Evolutionary conservation across 1,140 invertebrate genomes (phyloP), one percentile per base, ranked within the genome.

Genomic region (Brachystomella parvula): DNA sequence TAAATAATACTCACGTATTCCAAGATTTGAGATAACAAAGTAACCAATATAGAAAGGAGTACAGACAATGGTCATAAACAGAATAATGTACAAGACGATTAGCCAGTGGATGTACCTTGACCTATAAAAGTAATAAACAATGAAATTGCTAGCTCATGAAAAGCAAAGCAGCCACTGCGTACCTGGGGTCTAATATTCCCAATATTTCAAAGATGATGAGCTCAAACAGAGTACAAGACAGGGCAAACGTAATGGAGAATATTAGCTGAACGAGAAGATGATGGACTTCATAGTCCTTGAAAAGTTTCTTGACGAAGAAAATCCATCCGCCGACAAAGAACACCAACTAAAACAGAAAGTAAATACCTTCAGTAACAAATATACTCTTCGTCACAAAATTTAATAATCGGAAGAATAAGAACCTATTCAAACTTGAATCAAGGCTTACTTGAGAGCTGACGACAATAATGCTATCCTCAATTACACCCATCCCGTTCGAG

Each of bases 181-280:
- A 87, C 87, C 81, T 87, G 72, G 85, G 82, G 76, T 96, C 91
- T 64, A 99, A 79, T 68, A 97, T 85, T 49, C 89, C 95, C 60
- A 98, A 80, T 76, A 99, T 99, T 83, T 99, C 97, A 83, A 99
- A 99, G 77, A 99, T 99, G 68, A 99, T 98, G 29, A 99, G 82
- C 78, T 99, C 96, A 81, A 99, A 99, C 92, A 99, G 96, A 3
- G 94, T 97, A 77, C 96, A 98, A 19, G 96, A 99, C 2, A 99
- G 79, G 3, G 96, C 89, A 78, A 99, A 96, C 47, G 95, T 99
- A 3, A 90, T 84, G 0, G 95, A 96, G 79, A 99, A 99, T 74
- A 98, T 93, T 2, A 98, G 79, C 77, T 98, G 92, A 6, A 99
- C 94, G 56, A 94, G 80, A 68, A 86, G 85, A 77, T 98, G 92